phyloP scores from a whole-genome alignment of 2,888 invertebrate species.

The Lithophane leautieri region DNA sequence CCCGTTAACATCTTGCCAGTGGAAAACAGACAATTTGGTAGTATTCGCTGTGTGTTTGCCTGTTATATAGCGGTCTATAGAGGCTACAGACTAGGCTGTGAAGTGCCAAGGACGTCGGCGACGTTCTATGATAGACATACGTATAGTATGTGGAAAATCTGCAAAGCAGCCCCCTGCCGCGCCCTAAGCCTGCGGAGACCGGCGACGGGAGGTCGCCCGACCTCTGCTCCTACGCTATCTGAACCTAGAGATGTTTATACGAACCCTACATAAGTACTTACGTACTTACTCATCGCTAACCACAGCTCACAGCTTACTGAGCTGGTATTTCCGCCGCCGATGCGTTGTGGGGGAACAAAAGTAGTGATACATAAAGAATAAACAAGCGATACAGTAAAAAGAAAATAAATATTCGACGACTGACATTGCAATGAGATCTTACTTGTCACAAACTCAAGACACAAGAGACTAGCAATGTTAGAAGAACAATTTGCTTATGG shows the following conservation, averaged over 20 bases:
- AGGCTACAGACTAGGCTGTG: slow-evolving; percentile 6
- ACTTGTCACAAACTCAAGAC: neutral
- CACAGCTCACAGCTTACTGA: slow-evolving; percentile 43
- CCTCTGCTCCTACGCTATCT: slow-evolving; percentile 75
- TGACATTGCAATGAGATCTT: slow-evolving; percentile 6
- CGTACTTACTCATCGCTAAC: slow-evolving; percentile 57
- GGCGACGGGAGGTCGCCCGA: slow-evolving; percentile 80
- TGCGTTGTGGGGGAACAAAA: slow-evolving; percentile 28
- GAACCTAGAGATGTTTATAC: slow-evolving; percentile 57
- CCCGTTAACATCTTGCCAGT: slow-evolving; percentile 51
- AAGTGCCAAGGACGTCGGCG: slow-evolving; percentile 49
- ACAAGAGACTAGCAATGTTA: neutral
- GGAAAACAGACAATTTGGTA: slow-evolving; percentile 31
- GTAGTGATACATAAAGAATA: neutral
- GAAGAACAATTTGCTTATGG: neutral
- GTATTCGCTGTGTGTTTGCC: slow-evolving; percentile 3
- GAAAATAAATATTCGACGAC: slow-evolving; percentile 24
- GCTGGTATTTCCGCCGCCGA: slow-evolving; percentile 46
- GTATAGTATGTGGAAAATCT: slow-evolving; percentile 69
- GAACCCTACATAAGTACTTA: slow-evolving; percentile 49
- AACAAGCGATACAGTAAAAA: slow-evolving; percentile 25
- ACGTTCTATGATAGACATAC: slow-evolving; percentile 42
- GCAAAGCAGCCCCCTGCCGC: slow-evolving; percentile 77
- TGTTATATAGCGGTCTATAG: slow-evolving; percentile 25
- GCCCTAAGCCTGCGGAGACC: slow-evolving; percentile 77